These are phyloP conservation scores for Rhadina sibilatrix DNA, from an alignment of 2,113 vertebrate genomes.

Conservation along the genomic window DNA sequence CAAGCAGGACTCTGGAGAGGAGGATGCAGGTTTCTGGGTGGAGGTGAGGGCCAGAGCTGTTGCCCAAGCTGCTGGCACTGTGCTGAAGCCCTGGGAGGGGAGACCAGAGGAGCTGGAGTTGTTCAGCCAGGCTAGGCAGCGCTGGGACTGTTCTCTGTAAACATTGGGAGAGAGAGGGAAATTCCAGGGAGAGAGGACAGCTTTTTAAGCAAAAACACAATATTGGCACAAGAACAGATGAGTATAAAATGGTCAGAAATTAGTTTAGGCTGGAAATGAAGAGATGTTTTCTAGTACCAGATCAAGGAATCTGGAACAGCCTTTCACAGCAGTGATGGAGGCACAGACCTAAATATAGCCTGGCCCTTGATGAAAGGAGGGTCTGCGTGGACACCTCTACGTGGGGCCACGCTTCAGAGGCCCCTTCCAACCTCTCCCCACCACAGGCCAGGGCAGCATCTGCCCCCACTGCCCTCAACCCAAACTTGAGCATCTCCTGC, in stretches of 20 bases:
- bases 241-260: conserved; percentile 46
- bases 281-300: conserved; percentile 18
- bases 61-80: background rate
- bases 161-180: conserved; percentile 23
- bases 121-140: background rate
- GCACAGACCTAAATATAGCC: conserved; percentile 30
- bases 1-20: background rate
- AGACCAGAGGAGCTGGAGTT: background rate
- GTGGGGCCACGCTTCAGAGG: background rate
- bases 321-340: background rate
- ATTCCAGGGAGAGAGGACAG: conserved; percentile 28
- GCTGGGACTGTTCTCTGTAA: conserved; percentile 18
- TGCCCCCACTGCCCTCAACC: background rate
- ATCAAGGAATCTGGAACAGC: conserved; percentile 34
- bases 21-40: background rate
- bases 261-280: conserved; percentile 53
- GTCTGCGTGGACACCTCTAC: background rate
- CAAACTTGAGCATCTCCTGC: background rate
- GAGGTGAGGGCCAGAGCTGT: background rate
- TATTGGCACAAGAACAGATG: conserved; percentile 56
- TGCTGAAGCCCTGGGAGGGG: background rate
- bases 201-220: conserved; percentile 48
- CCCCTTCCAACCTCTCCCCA: background rate
- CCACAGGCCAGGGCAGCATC: background rate
- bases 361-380: background rate